Base-by-base conservation (phyloP, 2,113 vertebrate genomes). In the Corydoras sp. region DNA sequence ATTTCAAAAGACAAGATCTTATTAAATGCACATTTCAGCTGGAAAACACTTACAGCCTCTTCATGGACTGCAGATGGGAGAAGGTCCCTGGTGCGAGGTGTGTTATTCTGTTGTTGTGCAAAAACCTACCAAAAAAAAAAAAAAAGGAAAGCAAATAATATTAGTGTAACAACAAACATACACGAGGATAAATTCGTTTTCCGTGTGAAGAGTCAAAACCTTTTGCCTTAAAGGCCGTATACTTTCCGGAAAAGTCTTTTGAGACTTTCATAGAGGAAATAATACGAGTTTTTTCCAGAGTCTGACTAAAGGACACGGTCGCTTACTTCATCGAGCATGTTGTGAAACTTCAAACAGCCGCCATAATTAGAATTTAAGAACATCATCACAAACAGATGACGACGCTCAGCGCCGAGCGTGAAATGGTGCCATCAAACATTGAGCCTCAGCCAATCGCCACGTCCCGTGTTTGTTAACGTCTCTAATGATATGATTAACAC, bases 41-140 rank as follows among this genome's bases (percentile, higher is more conserved):
- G 35, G n/a, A n/a, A 24, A 80, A 81, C 80, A 96, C 97, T 99
- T 86, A 99, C 97, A 99, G 76, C 83, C 97, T 90, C 78, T 95
- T 98, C 96, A 99, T 98, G 65, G 96, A 93, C 78, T 93, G 89
- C 81, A 99, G 87, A 76, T 96, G 92, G 76, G 88, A 90, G 84
- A 99, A 99, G 1, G 95, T 98, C 80, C 96, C 95, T 0, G 92
- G 92, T 76, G 92, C 89, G 14, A 99, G 90, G 64, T 98, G 94
- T 69, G 93, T 89, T 77, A 99, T 96, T 83, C 94, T 91, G 86
- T 99, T 99, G 89, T 99, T 98, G 88, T 99, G 97, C 72, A 99
- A 90, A 90, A 99, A 99, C 78, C 97, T 99, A 85, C 81, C 58
- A 74, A 58, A 78, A 75, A 24, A 64, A 49, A 9, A 62, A n/a